Percentiles rank a stretch among this genome's conserved stretches.
These are phyloP conservation scores for Papilio polyxenes DNA, from an alignment of 1,140 invertebrate species.

Conservation along the genomic window DNA sequence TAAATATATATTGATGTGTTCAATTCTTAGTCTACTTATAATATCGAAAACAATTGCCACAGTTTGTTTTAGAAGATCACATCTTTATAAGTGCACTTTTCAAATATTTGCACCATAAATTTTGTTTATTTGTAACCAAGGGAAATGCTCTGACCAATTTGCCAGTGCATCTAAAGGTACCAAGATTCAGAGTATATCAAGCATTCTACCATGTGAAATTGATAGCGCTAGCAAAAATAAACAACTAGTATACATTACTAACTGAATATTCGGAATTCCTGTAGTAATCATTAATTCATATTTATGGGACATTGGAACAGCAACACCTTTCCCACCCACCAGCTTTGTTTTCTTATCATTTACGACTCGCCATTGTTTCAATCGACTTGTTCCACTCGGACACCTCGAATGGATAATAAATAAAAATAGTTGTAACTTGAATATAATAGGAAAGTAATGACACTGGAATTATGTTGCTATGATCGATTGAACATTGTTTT, in stretches of 20 bases:
- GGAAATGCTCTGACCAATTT: no score
- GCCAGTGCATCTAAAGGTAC: no score
- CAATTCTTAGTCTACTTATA: not conserved
- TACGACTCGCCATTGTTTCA: slow-evolving; percentile 32
- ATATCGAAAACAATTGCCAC: not conserved
- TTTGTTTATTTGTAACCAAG: no score
- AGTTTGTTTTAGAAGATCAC: no score
- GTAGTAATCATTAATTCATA: not conserved
- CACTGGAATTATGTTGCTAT: not conserved
- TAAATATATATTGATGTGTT: slow-evolving; percentile 28
- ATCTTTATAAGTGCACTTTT: not conserved
- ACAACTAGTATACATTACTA: not conserved
- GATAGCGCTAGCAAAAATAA: not conserved
- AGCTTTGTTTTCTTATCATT: slow-evolving; percentile 33
- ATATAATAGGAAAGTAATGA: slow-evolving; percentile 13
- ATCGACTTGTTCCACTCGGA: slow-evolving; percentile 1
- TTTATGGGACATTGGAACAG: not conserved
- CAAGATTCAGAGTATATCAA: not conserved
- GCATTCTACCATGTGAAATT: not conserved
- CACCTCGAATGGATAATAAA: slow-evolving; percentile 17
- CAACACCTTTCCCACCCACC: slow-evolving; percentile 23
- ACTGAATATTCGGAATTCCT: not conserved
- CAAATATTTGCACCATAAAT: not conserved
- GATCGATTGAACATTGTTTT: slow-evolving; percentile 16
- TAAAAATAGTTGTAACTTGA: slow-evolving; percentile 6